These are phyloP conservation scores for Baccha elongata DNA, from an alignment of 2,888 invertebrate species.

Conservation along the genomic window DNA sequence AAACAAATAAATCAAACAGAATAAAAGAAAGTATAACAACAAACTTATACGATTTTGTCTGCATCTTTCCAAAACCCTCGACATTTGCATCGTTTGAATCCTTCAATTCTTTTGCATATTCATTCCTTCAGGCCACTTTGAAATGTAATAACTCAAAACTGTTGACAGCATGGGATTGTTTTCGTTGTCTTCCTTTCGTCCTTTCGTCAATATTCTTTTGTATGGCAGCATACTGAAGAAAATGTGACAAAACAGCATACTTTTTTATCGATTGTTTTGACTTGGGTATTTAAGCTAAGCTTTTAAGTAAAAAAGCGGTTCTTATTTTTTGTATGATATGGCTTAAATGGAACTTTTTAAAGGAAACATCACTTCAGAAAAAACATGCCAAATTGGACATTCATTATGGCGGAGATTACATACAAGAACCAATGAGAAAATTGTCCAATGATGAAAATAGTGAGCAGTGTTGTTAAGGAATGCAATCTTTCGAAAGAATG, in stretches of 20 bases:
- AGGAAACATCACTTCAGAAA: too few relatives aligned
- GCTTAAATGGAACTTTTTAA: too few relatives aligned
- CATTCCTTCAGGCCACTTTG: slow-evolving; percentile 64
- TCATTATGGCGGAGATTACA: too few relatives aligned
- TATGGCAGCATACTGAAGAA: too few relatives aligned
- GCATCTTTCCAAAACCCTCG: slow-evolving; percentile 2
- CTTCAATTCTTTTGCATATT: slow-evolving; percentile 65
- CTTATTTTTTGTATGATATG: too few relatives aligned
- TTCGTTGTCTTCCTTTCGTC: slow-evolving; percentile 25
- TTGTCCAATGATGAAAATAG: too few relatives aligned
- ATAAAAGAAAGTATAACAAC: slow-evolving; percentile 38
- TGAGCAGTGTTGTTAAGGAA: too few relatives aligned
- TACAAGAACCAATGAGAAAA: too few relatives aligned
- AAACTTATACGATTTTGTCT: slow-evolving; percentile 26
- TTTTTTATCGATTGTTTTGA: not conserved
- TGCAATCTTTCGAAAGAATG: too few relatives aligned
- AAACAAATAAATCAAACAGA: slow-evolving; percentile 39
- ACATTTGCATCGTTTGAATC: slow-evolving; percentile 44
- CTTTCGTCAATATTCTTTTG: slow-evolving; percentile 18
- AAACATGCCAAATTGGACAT: too few relatives aligned
- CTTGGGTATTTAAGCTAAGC: too few relatives aligned
- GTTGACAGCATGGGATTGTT: slow-evolving; percentile 62
- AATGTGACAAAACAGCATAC: not conserved
- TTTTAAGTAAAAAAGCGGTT: too few relatives aligned
- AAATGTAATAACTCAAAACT: slow-evolving; percentile 72